Base-by-base conservation (phyloP, 1,140 invertebrate species). In the Magallana gigas region DNA sequence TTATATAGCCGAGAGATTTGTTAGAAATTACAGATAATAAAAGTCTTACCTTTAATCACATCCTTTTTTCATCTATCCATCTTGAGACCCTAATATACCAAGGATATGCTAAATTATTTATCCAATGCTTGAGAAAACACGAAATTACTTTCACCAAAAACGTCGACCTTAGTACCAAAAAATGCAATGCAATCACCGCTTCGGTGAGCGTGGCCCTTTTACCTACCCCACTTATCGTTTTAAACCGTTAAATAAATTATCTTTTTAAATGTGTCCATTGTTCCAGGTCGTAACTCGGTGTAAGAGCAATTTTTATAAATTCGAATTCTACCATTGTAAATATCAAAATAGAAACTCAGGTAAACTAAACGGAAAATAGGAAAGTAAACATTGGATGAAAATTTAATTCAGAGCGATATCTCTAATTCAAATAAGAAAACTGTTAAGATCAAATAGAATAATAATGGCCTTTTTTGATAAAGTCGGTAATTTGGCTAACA, bases 331-430 rank as follows among this genome's bases (percentile, higher is more conserved):
- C 23, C 11, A 76, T 76, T 36, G 68, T 29, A 76, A 12, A 76
- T 29, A 29, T 76, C 36, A 76, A 76, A 76, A 76, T 76, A 76
- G 68, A 76, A 76, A 76, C 68, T 76, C 68, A 23, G 68, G 14
- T 36, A 76, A 23, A 76, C 36, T 76, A 76, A 76, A 76, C 36
- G 36, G 3, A 29, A 76, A 76, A 29, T 76, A 76, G 68, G 23
- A 76, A 8, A 23, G 68, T 76, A 76, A 76, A 76, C 36, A 76
- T 36, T 29, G 68, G 68, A 76, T 76, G 11, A 76, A 23, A 76
- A 76, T 76, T 76, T 76, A 76, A 76, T 76, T 76, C 68, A 76
- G 23, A 76, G 18, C 68, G 68, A 76, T 76, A 76, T 76, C 68
- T 76, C 68, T 76, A 29, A 76, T 76, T 76, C 68, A 76, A 76